Evolutionary conservation across 2,797 vertebrate species (phyloP).

Genomic region (Cacajao melanocephalus): DNA sequence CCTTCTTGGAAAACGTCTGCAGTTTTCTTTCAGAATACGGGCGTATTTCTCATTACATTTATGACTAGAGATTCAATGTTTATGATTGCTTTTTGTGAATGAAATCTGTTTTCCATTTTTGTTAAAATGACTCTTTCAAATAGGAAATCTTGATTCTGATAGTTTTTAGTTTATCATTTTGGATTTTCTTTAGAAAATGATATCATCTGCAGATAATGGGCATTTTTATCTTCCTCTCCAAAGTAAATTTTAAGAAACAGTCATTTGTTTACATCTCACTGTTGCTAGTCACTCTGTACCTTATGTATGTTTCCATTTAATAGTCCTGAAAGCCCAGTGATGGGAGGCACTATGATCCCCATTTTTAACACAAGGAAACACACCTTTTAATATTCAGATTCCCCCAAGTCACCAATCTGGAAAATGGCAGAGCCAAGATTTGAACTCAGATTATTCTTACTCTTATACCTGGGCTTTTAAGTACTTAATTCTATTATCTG

Average conservation of each 20-base stretch:
- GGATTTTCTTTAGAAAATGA: background rate
- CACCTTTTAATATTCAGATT: background rate
- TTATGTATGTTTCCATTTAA: background rate
- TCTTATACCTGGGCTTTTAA: background rate
- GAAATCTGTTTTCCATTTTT: background rate
- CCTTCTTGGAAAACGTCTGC: background rate
- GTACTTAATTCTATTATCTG: background rate
- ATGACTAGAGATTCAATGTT: background rate
- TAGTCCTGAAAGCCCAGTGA: background rate
- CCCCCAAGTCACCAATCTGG: background rate
- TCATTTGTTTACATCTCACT: background rate
- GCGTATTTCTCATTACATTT: background rate
- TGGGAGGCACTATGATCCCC: background rate
- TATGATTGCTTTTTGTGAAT: conserved; percentile 36
- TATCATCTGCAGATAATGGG: background rate
- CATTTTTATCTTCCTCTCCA: conserved; percentile 28
- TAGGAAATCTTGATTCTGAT: background rate
- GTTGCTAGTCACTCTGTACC: background rate
- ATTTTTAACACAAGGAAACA: background rate
- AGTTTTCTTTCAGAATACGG: background rate
- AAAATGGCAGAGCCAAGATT: background rate
- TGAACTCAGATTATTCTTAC: background rate
- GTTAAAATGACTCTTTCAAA: conserved; percentile 8
- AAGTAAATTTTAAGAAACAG: background rate
- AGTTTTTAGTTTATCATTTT: background rate